Conservation (phyloP, 2,797 vertebrate species). For the Cuculus canorus region DNA sequence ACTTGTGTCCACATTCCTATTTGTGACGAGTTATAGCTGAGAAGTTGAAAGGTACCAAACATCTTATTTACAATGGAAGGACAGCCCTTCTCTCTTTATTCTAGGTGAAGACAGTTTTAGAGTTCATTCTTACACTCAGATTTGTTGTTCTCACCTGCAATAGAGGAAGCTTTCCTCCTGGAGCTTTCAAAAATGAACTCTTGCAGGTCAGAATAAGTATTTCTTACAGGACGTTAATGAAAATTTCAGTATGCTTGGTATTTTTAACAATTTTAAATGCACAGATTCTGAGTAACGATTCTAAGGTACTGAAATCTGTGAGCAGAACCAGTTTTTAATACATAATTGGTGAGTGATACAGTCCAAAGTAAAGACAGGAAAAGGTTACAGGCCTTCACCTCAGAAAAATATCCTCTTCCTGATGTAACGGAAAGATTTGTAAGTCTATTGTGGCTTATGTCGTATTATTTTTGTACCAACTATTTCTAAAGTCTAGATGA, state of each 20-base stretch:
- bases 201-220: neutral
- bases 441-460: constrained; percentile 25
- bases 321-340: neutral
- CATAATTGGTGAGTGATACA: neutral
- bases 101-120: neutral
- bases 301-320: neutral
- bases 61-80: neutral
- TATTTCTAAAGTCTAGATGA: constrained; percentile 60
- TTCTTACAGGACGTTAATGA: neutral
- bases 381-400: neutral
- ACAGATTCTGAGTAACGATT: neutral
- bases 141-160: neutral
- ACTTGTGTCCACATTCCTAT: neutral
- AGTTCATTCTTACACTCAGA: neutral
- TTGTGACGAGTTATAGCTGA: neutral
- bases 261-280: neutral
- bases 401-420: neutral
- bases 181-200: neutral
- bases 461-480: constrained; percentile 51
- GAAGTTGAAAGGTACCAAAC: neutral
- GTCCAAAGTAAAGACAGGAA: neutral
- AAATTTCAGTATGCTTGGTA: neutral
- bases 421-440: constrained; percentile 32
- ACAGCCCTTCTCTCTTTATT: neutral
- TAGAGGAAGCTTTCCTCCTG: neutral